phyloP scores from a whole-genome alignment of 1,140 invertebrate species.

The Steinernema feltiae region DNA sequence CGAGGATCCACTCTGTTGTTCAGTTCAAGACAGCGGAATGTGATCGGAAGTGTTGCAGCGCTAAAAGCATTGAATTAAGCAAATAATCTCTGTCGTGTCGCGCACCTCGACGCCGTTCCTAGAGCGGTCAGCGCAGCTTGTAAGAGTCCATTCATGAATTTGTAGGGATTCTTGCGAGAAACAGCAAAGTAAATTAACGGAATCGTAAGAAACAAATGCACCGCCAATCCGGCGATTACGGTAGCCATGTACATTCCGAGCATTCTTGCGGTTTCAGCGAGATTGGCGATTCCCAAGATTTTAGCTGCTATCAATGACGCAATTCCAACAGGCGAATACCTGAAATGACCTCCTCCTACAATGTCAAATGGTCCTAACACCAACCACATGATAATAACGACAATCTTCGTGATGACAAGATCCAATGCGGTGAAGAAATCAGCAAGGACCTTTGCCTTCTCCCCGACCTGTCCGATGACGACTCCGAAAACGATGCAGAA shows the following conservation, averaged over 20 bases:
- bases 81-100: too few species aligned
- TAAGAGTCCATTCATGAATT: conserved; percentile 63
- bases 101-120: conserved; percentile 57
- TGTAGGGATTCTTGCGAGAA: conserved; percentile 64
- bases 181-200: conserved; percentile 66
- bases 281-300: conserved; percentile 77
- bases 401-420: conserved; percentile 63
- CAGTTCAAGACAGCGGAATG: conserved; percentile 84
- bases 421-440: conserved; percentile 62
- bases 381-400: conserved; percentile 79
- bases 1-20: conserved; percentile 77
- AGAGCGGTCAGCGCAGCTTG: conserved; percentile 64
- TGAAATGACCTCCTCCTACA: conserved; percentile 56
- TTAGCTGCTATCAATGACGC: conserved; percentile 83
- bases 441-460: conserved; percentile 59
- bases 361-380: conserved; percentile 28
- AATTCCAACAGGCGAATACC: conserved; percentile 84
- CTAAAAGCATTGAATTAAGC: too few species aligned
- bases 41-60: conserved; percentile 84
- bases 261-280: conserved; percentile 71
- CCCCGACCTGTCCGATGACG: conserved; percentile 59
- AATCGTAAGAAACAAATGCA: conserved; percentile 80
- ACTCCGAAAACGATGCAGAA: conserved; percentile 63
- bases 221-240: conserved; percentile 74
- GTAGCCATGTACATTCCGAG: conserved; percentile 83